These are phyloP conservation scores for Monopterus albus DNA, from an alignment of 2,113 vertebrate genomes.

Conservation along the genomic window DNA sequence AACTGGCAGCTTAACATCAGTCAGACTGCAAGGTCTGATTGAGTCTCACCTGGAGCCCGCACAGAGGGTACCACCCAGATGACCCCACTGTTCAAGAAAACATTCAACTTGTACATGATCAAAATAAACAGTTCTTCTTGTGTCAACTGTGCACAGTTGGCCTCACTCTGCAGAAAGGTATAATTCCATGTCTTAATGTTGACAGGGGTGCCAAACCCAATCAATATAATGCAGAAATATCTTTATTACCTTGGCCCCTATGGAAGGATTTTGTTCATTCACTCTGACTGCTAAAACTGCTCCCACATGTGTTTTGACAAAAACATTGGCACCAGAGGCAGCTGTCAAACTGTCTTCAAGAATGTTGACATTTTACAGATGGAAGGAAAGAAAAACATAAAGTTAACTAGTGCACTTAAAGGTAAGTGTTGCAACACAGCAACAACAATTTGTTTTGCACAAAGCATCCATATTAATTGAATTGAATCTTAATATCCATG, in stretches of 20 bases:
- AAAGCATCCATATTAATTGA: neutral
- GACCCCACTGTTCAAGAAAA: slow-evolving; percentile 35
- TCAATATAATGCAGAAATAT: slow-evolving; percentile 32
- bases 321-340: slow-evolving; percentile 15
- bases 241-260: neutral
- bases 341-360: slow-evolving; percentile 12
- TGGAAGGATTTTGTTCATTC: neutral
- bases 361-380: slow-evolving; percentile 22
- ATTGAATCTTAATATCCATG: neutral
- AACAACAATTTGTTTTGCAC: neutral
- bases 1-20: slow-evolving; percentile 57
- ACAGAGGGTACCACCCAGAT: slow-evolving; percentile 41
- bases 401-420: slow-evolving; percentile 6
- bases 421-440: no score
- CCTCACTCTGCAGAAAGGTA: slow-evolving; percentile 26
- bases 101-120: slow-evolving; percentile 45
- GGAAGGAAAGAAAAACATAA: neutral
- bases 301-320: slow-evolving; percentile 3
- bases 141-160: slow-evolving; percentile 27
- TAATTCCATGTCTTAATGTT: slow-evolving; percentile 40
- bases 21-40: slow-evolving; percentile 56
- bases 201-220: slow-evolving; percentile 20
- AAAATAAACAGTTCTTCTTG: slow-evolving; percentile 31
- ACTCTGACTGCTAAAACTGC: slow-evolving; percentile 21
- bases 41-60: slow-evolving; percentile 50